A percentile compares a stretch with the other conserved stretches of the same genome.
phyloP scores from a whole-genome alignment of 2,113 vertebrate genomes.

The Agelaius phoeniceus region DNA sequence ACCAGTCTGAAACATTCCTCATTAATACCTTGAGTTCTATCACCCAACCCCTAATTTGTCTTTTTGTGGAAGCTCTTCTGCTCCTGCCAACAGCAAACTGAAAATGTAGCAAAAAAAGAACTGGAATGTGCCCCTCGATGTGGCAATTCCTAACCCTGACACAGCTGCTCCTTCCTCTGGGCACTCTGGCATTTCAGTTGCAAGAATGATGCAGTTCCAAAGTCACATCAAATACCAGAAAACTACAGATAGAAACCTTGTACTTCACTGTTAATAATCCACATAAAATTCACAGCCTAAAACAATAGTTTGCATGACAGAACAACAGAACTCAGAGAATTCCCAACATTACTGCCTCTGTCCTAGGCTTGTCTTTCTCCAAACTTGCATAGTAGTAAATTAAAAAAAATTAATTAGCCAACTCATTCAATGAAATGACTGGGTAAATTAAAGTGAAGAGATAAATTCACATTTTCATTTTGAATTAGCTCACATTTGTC shows the following conservation, averaged over 20 bases:
- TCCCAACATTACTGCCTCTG: background rate
- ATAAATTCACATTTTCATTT: slow-evolving; percentile 18
- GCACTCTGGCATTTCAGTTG: background rate
- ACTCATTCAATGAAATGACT: background rate
- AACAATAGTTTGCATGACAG: background rate
- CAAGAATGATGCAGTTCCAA: background rate
- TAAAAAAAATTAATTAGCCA: background rate
- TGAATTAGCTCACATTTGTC: background rate
- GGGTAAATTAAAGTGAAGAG: background rate
- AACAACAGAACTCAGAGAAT: background rate
- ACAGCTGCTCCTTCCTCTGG: background rate
- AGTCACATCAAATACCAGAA: background rate
- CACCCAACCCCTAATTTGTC: background rate
- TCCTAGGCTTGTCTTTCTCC: background rate
- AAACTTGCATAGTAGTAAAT: background rate
- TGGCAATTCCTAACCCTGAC: background rate
- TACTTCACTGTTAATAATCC: background rate
- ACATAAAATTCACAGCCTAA: background rate
- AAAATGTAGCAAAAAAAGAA: background rate
- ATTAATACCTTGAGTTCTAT: background rate
- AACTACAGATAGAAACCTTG: background rate
- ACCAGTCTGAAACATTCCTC: background rate
- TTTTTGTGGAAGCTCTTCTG: background rate
- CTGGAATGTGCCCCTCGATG: background rate
- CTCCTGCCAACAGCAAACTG: background rate